These are phyloP conservation scores for Solen grandis DNA, from an alignment of 1,140 invertebrate species.

Conservation along the genomic window DNA sequence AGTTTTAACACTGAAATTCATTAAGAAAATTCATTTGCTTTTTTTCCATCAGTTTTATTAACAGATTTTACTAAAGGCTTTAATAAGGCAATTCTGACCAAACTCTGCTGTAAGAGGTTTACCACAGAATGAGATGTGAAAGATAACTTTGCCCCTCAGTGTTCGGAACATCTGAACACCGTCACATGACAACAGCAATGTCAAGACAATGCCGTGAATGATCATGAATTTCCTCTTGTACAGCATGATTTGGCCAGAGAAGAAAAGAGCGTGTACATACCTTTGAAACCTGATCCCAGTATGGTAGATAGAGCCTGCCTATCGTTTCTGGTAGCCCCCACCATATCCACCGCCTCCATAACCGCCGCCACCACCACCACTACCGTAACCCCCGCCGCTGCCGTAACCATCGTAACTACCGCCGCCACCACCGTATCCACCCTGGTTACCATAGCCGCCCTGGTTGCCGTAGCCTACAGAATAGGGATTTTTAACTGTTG, in stretches of 20 bases:
- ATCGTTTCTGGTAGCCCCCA: background rate
- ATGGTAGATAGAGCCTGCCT: slow-evolving; percentile 9
- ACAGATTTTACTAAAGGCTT: background rate
- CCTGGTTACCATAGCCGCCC: slow-evolving; percentile 15
- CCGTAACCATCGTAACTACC: slow-evolving; percentile 3
- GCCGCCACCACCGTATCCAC: slow-evolving; percentile 6
- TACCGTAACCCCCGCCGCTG: slow-evolving; percentile 45
- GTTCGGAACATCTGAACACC: background rate
- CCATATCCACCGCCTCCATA: slow-evolving; percentile 45
- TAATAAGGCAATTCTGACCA: too few relatives aligned
- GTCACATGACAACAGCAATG: background rate
- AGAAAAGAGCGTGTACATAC: background rate
- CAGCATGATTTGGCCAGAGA: background rate
- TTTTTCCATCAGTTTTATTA: background rate
- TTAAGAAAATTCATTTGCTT: background rate
- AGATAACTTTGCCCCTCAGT: background rate
- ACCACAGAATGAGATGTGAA: background rate
- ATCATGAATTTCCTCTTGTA: background rate
- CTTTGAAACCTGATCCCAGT: background rate
- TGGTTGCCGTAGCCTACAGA: too few relatives aligned
- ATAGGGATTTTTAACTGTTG: too few relatives aligned
- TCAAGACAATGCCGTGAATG: background rate
- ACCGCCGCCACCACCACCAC: slow-evolving; percentile 18
- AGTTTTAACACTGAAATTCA: background rate
- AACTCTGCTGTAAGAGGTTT: too few relatives aligned